phyloP scores from a whole-genome alignment of 2,113 vertebrate species.

The Ivindomyrus marchei region DNA sequence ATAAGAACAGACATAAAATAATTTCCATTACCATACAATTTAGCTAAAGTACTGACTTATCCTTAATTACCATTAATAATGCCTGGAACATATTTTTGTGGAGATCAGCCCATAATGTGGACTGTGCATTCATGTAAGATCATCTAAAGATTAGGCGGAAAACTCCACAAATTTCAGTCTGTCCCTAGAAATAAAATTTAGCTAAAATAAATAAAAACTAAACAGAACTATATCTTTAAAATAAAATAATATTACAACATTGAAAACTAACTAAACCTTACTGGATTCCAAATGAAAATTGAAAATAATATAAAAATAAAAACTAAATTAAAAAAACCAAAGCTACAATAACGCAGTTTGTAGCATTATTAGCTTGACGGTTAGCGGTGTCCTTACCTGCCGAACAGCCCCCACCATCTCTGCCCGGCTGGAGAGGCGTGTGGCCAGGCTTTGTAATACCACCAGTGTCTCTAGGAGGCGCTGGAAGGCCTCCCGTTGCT shows the following conservation, averaged over 20 bases:
- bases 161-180: too few species aligned
- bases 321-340: background rate
- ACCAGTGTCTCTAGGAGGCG: constrained; percentile 78
- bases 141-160: background rate
- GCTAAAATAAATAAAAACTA: background rate
- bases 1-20: background rate
- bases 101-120: background rate
- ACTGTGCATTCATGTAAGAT: background rate
- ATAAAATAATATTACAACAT: background rate
- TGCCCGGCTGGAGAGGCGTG: constrained; percentile 82
- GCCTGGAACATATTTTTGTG: background rate
- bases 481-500: constrained; percentile 88
- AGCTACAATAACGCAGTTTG: background rate
- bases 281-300: background rate
- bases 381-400: constrained; percentile 63
- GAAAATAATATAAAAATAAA: background rate
- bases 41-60: background rate
- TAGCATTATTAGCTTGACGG: background rate
- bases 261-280: background rate
- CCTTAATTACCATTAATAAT: background rate
- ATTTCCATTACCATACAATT: background rate
- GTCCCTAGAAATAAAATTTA: too few species aligned
- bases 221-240: background rate
- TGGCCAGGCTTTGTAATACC: constrained; percentile 78
- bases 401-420: constrained; percentile 91